Percentiles rank a stretch among this genome's conserved stretches.
Evolutionary conservation across 2,888 invertebrate genomes (phyloP).

Genomic region (Apamea sordens): DNA sequence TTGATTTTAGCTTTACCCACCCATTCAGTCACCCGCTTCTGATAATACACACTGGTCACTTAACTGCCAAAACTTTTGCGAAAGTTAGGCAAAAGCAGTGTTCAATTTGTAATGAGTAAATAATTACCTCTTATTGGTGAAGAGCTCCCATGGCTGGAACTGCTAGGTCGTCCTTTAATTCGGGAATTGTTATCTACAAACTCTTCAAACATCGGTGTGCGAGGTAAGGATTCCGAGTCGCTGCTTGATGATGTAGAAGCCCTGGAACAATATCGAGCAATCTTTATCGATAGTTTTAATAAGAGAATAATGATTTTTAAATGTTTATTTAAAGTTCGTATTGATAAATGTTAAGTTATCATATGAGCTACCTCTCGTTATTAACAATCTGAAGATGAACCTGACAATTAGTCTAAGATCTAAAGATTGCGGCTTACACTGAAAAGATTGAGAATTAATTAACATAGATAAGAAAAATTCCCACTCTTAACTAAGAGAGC

Average conservation of each 20-base stretch:
- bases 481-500: not conserved
- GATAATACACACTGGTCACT: not conserved
- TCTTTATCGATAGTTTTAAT: not conserved
- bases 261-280: conserved; percentile 66
- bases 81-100: not conserved
- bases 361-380: too few species aligned
- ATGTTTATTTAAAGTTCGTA: not conserved
- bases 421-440: not conserved
- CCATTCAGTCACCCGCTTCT: not conserved
- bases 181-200: conserved; percentile 80
- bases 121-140: conserved; percentile 82
- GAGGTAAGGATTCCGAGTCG: conserved; percentile 86
- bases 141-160: conserved; percentile 77
- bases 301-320: not conserved
- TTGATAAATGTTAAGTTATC: too few species aligned
- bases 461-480: not conserved
- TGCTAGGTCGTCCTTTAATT: conserved; percentile 73
- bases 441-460: not conserved
- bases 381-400: not conserved
- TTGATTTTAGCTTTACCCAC: not conserved
- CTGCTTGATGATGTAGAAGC: conserved; percentile 86
- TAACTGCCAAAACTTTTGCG: not conserved
- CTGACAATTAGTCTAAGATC: not conserved
- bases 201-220: conserved; percentile 88
- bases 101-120: not conserved